Evolutionary conservation across 1,140 invertebrate genomes (phyloP).

Genomic region (Hesperophylax magnus): DNA sequence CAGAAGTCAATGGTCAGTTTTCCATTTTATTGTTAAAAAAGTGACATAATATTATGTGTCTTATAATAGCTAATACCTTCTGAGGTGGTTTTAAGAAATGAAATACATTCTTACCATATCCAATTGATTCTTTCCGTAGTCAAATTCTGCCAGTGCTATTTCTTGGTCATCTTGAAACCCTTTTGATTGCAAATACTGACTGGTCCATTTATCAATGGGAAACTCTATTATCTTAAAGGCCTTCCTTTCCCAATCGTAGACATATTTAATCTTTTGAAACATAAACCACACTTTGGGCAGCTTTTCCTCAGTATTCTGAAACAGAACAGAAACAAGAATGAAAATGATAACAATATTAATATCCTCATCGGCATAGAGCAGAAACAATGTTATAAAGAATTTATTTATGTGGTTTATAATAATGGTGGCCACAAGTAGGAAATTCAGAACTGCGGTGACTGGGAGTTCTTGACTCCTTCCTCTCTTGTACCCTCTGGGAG

Average conservation of each 20-base stretch:
- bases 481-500: too few relatives aligned
- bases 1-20: neutral
- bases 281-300: conserved; percentile 83
- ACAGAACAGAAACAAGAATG: conserved; percentile 2
- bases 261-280: conserved; percentile 98
- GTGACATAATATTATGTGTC: too few relatives aligned
- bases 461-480: too few relatives aligned
- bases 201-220: conserved; percentile 80
- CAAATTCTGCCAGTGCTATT: conserved; percentile 79
- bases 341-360: too few relatives aligned
- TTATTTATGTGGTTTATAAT: too few relatives aligned
- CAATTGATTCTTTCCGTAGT: conserved; percentile 93
- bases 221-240: conserved; percentile 87
- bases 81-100: too few relatives aligned
- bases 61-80: too few relatives aligned
- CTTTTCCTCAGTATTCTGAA: conserved; percentile 55
- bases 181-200: conserved; percentile 87
- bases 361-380: too few relatives aligned
- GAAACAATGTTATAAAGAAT: too few relatives aligned
- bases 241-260: conserved; percentile 87
- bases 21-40: neutral
- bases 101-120: conserved; percentile 69
- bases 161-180: conserved; percentile 89
- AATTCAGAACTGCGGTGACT: too few relatives aligned
- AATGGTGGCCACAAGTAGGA: too few relatives aligned